Percentiles rank a stretch among this genome's conserved stretches.
Conservation (phyloP, 2,888 invertebrate species). For the Drosophila diplacantha region DNA sequence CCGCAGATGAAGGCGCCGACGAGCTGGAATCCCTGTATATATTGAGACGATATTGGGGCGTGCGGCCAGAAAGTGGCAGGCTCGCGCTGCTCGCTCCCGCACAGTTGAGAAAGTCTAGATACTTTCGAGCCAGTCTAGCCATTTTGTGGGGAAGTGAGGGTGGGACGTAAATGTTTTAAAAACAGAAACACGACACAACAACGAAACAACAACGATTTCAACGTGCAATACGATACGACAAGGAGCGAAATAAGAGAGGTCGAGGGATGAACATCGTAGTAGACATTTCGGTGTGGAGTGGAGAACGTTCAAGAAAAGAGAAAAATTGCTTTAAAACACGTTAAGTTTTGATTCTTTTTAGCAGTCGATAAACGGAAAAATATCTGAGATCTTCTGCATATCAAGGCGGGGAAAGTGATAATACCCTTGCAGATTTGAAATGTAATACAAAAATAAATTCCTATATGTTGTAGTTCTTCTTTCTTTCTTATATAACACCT, state of each 20-base stretch:
- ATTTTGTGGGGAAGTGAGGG: conserved; percentile 20
- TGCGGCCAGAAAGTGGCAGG: conserved; percentile 45
- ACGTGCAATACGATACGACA: conserved; percentile 64
- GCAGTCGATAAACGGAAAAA: conserved; percentile 1
- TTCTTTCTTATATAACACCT: neutral
- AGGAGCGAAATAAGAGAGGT: conserved; percentile 31
- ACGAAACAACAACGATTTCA: conserved; percentile 39
- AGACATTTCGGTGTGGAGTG: conserved; percentile 30
- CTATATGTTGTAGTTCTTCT: neutral
- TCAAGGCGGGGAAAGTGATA: neutral
- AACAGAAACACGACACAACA: conserved; percentile 46
- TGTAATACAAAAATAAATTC: neutral
- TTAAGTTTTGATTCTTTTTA: conserved; percentile 3
- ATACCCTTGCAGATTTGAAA: conserved; percentile 8
- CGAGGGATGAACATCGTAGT: conserved; percentile 52
- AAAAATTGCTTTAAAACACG: conserved; percentile 42
- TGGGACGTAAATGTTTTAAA: conserved; percentile 45
- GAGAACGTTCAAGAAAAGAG: conserved; percentile 62
- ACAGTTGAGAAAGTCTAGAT: conserved; percentile 81
- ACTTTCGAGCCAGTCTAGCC: conserved; percentile 78
- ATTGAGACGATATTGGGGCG: conserved; percentile 57
- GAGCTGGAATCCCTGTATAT: conserved; percentile 51
- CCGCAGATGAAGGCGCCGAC: conserved; percentile 42
- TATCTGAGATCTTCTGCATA: neutral
- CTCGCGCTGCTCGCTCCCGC: conserved; percentile 70